A percentile compares a stretch with the other conserved stretches of the same genome.
phyloP scores from a whole-genome alignment of 2,113 vertebrate genomes.

The Regulus satrapa region DNA sequence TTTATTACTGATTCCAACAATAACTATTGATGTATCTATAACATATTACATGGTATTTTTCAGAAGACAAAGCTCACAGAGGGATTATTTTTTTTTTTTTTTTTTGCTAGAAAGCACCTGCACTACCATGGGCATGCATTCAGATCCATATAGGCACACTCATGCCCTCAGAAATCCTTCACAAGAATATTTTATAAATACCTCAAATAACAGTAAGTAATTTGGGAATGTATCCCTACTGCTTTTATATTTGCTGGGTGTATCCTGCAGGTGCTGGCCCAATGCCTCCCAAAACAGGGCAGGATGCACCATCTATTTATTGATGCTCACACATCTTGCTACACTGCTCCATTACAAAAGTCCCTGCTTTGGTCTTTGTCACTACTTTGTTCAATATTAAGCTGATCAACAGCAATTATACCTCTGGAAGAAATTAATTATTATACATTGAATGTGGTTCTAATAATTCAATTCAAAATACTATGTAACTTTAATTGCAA shows the following conservation, averaged over 20 bases:
- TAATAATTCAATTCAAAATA: neutral
- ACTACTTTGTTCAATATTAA: neutral
- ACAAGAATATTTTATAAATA: neutral
- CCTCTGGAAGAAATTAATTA: neutral
- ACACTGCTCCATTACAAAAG: neutral
- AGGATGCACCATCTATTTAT: neutral
- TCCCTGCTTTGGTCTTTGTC: neutral
- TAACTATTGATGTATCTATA: neutral
- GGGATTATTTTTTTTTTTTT: neutral
- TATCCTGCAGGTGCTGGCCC: neutral
- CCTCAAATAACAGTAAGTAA: neutral
- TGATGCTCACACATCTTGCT: neutral
- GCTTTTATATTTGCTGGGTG: neutral
- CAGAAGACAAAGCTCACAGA: neutral
- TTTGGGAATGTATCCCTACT: neutral
- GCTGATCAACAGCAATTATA: neutral
- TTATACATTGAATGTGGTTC: neutral
- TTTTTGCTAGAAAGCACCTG: neutral
- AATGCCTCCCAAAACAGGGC: neutral
- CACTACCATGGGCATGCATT: neutral
- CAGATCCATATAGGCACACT: neutral
- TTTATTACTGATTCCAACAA: neutral
- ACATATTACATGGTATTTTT: neutral
- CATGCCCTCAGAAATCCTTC: neutral
- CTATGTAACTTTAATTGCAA: neutral